Base-by-base conservation (phyloP, 1,140 invertebrate genomes). In the Papilio polytes region DNA sequence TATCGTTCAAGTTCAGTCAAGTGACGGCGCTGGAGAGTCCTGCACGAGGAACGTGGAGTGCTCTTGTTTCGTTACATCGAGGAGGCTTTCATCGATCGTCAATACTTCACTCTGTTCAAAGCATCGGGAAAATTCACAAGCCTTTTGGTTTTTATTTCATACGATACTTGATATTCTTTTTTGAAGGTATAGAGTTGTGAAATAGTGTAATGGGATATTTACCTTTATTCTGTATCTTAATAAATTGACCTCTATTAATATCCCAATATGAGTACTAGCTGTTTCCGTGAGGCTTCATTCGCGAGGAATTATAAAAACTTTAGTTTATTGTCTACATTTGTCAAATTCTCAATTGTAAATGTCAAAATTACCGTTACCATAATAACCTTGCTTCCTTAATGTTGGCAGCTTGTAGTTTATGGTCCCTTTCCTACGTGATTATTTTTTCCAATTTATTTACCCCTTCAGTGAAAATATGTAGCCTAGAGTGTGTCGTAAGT, bases 21-120 rank as follows among this genome's bases (percentile, higher is more conserved):
- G 41, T 22, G 41, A 6, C 18, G 44, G 31, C 8, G 73, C 44
- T 74, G 41, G 20, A 74, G 73, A 74, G 73, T 41, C 41, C 20
- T 41, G 44, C 80, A 76, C 70, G 80, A 66, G 48, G 51, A 74
- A 53, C 56, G 78, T 18, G 51, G 13, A 51, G 82, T n/a, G 31
- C 80, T 80, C 59, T 74, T 82, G 85, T 80, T 82, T 85, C 85
- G 86, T 86, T 87, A 85, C 83, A 78, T 84, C 53, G 83, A 87
- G 86, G 80, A 80, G 81, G n/a, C 84, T 86, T 78, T 66, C 26
- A 44, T 78, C 56, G 51, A 59, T 44, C 70, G 70, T 46, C 41
- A 73, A 41, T 73, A 73, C 59, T 26, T 13, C 59, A 31, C 20
- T 66, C n/a, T 56, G 53, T 20, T 59, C n/a, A 59, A 66, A 66